Conservation (phyloP, 2,797 vertebrate species). For the Taeniopygia guttata region DNA sequence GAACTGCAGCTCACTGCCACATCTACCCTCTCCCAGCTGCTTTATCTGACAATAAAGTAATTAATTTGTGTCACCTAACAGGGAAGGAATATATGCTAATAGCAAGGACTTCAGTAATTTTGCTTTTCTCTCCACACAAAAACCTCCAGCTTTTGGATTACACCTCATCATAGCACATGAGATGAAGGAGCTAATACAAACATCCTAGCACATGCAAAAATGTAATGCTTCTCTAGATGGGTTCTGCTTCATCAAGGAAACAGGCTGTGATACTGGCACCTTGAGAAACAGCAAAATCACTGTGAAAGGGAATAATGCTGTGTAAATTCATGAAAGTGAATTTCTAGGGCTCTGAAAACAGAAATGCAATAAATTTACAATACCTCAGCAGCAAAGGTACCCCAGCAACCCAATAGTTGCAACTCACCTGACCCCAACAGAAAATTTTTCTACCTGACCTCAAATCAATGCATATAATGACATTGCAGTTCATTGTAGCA, state of each 20-base stretch:
- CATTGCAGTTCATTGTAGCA: background rate
- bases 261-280: background rate
- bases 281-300: background rate
- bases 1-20: background rate
- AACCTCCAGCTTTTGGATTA: background rate
- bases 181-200: background rate
- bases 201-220: background rate
- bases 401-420: background rate
- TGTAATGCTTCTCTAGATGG: background rate
- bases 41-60: background rate
- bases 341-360: background rate
- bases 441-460: background rate
- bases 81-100: background rate
- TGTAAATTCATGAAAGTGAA: background rate
- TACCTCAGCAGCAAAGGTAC: background rate
- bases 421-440: background rate
- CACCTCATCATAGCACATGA: background rate
- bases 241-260: background rate
- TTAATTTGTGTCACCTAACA: background rate
- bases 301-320: background rate
- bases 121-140: background rate
- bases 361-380: background rate
- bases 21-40: background rate
- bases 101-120: background rate
- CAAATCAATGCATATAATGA: background rate